Evolutionary conservation across 2,888 invertebrate genomes (phyloP), one percentile per base, ranked within the genome.

Genomic region (Pollenia angustigena): DNA sequence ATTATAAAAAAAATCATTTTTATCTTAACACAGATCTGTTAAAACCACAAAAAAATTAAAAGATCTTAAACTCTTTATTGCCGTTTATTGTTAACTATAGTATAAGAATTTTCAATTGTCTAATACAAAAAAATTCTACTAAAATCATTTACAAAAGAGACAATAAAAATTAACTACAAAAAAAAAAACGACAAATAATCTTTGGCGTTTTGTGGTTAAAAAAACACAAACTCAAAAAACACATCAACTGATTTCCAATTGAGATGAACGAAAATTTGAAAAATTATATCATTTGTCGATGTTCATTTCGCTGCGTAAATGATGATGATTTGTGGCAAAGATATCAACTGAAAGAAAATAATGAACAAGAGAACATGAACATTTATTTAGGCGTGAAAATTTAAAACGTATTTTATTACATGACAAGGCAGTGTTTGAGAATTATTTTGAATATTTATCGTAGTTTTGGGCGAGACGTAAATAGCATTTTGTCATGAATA

Each of bases 321-420:
- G 32, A 56, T 23, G 6, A 56, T 56, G 23, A 56, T 58, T 58
- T 40, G 58, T 18, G 14, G 32, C 58, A 40, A 32, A 32, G 58
- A 58, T 14, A 40, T n/a, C 12, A 40, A 58, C 1, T 58, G 58
- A n/a, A 32, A 58, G 40, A 40, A 60, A 60, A 60, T 40, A 32
- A 48, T 23, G 23, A 32, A 66, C 23, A 23, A 32, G 46, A 66
- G 18, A 66, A 32, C 9, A 14, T 23, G 14, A 52, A 40, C 52
- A 69, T 62, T 75, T 60, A 52, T 75, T 62, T 52, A 62, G 75
- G 75, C 75, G 75, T 75, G 62, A 75, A 62, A 52, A 75, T 75
- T 52, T 75, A 52, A 75, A 75, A 16, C 18, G 12, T 75, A 62
- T 75, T 75, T 50, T 75, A 50, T 62, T 16, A 16, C 23, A 12